These are phyloP conservation scores for Hetaerina titia DNA, from an alignment of 2,888 invertebrate species.

Conservation along the genomic window DNA sequence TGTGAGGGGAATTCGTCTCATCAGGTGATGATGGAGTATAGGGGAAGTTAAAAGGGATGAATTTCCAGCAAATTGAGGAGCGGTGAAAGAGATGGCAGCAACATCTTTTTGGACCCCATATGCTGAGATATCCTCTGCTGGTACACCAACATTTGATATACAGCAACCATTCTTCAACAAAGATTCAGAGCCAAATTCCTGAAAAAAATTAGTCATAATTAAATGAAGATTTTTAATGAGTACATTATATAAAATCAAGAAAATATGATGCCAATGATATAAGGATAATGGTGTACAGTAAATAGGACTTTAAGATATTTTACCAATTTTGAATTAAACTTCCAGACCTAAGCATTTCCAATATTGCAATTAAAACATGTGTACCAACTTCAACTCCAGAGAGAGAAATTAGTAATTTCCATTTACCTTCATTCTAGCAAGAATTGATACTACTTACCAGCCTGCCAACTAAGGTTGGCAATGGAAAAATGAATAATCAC, in stretches of 20 bases:
- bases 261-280: too few species aligned
- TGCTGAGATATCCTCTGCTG: neutral
- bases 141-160: neutral
- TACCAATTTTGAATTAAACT: too few species aligned
- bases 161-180: neutral
- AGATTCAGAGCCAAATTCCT: slow-evolving; percentile 25
- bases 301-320: too few species aligned
- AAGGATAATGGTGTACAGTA: too few species aligned
- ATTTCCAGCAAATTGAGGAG: slow-evolving; percentile 19
- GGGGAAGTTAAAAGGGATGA: neutral
- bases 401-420: too few species aligned
- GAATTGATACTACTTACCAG: too few species aligned
- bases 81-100: slow-evolving; percentile 28
- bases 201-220: neutral
- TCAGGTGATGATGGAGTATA: neutral
- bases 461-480: too few species aligned
- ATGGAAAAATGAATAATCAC: too few species aligned
- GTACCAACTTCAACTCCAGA: too few species aligned
- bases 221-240: neutral
- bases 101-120: neutral
- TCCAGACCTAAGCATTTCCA: too few species aligned
- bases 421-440: too few species aligned
- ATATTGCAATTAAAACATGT: too few species aligned
- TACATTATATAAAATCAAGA: neutral
- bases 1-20: neutral